A percentile compares a stretch with the other conserved stretches of the same genome.
Conservation (phyloP, 2,888 invertebrate genomes). For the Margaritifera margaritifera region DNA sequence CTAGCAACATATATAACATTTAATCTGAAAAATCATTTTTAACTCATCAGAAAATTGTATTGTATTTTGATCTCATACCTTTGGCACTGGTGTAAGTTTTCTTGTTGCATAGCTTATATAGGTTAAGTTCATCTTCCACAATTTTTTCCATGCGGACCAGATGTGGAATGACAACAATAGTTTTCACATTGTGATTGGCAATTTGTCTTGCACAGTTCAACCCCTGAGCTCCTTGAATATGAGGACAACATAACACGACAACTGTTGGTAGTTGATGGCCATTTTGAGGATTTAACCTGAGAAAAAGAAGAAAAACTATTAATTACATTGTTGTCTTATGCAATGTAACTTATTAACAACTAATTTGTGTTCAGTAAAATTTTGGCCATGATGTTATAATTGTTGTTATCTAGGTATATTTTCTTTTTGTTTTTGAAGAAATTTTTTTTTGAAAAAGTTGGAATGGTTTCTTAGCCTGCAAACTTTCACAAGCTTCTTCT, state of each 20-base stretch:
- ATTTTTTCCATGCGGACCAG: conserved; percentile 57
- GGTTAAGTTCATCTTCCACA: conserved; percentile 79
- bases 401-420: too few species aligned
- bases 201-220: conserved; percentile 84
- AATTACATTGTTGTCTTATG: neutral
- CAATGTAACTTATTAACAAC: neutral
- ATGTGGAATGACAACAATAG: conserved; percentile 78
- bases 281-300: conserved; percentile 86
- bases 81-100: conserved; percentile 63
- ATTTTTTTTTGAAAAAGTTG: too few species aligned
- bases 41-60: too few species aligned
- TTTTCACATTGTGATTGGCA: conserved; percentile 86
- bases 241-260: conserved; percentile 83
- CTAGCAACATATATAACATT: neutral
- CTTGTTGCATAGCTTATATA: conserved; percentile 78
- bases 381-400: too few species aligned
- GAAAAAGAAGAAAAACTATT: neutral
- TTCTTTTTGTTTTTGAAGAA: too few species aligned
- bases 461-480: too few species aligned
- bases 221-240: conserved; percentile 80
- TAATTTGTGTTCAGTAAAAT: neutral
- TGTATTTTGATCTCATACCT: conserved; percentile 40
- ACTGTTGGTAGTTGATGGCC: conserved; percentile 90
- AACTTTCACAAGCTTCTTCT: too few species aligned
- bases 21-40: too few species aligned